Percentiles rank a stretch among this genome's conserved stretches.
Conservation (phyloP, 2,888 invertebrate genomes). For the Ochropleura leucogaster region DNA sequence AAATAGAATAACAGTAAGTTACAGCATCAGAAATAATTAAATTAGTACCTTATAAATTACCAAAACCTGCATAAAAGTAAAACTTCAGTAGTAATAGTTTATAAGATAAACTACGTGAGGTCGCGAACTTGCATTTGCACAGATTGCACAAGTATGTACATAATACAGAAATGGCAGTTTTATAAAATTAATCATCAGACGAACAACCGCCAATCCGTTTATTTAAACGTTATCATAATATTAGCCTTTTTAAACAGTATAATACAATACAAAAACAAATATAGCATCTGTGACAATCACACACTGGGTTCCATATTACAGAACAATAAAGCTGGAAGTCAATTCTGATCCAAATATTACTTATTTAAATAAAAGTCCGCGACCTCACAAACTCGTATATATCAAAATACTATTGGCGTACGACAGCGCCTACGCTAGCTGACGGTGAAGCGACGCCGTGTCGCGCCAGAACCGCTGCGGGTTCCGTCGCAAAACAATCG, state of each 20-base stretch:
- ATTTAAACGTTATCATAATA: not conserved
- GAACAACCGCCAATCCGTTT: not conserved
- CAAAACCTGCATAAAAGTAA: conserved; percentile 53
- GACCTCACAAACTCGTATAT: conserved; percentile 25
- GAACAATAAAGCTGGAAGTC: not conserved
- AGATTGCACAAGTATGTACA: conserved; percentile 8
- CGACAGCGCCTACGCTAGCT: conserved; percentile 24
- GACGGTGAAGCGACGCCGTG: conserved; percentile 68
- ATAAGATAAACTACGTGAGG: conserved; percentile 20
- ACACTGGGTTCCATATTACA: conserved; percentile 6
- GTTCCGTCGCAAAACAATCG: conserved; percentile 90
- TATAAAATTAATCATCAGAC: conserved; percentile 1
- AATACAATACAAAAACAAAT: not conserved
- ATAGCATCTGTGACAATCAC: conserved; percentile 10
- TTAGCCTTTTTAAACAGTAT: conserved; percentile 10
- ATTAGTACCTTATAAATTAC: conserved; percentile 53
- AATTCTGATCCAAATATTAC: not conserved
- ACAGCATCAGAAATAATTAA: conserved; percentile 54
- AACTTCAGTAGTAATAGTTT: conserved; percentile 25
- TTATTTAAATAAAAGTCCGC: conserved; percentile 11
- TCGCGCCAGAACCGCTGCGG: conserved; percentile 85
- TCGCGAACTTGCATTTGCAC: conserved; percentile 17
- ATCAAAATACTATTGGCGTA: conserved; percentile 61
- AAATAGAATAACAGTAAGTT: conserved; percentile 47
- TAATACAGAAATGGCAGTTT: conserved; percentile 2